Conservation (phyloP, 2,113 vertebrate species). For the Xiphias gladius region DNA sequence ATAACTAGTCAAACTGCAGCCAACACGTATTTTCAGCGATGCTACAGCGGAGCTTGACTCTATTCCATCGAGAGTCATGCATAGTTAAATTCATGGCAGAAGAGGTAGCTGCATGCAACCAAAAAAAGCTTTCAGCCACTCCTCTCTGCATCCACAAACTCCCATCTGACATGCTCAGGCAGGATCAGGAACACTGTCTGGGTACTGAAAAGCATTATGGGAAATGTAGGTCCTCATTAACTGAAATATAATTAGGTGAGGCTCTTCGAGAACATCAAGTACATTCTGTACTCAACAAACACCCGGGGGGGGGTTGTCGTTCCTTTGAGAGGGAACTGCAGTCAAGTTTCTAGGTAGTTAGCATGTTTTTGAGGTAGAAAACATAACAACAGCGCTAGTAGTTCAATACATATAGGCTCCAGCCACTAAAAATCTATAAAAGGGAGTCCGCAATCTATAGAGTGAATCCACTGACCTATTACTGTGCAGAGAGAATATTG, state of each 20-base stretch:
- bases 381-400: neutral
- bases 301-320: neutral
- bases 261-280: neutral
- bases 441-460: neutral
- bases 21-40: neutral
- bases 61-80: neutral
- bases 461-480: constrained; percentile 20
- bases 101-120: neutral
- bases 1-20: neutral
- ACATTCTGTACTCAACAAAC: neutral
- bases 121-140: neutral
- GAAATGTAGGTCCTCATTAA: neutral
- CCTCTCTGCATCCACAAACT: neutral
- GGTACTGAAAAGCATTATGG: constrained; percentile 1
- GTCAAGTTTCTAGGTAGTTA: neutral
- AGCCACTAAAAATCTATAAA: constrained; percentile 3
- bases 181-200: neutral
- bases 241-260: neutral
- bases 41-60: neutral
- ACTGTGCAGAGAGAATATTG: constrained; percentile 21
- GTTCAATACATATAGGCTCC: neutral
- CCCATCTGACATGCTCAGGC: neutral
- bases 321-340: neutral
- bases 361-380: neutral
- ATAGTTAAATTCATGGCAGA: neutral